These are phyloP conservation scores for Cryptocephalus moraei DNA, from an alignment of 2,888 invertebrate species.

Conservation along the genomic window DNA sequence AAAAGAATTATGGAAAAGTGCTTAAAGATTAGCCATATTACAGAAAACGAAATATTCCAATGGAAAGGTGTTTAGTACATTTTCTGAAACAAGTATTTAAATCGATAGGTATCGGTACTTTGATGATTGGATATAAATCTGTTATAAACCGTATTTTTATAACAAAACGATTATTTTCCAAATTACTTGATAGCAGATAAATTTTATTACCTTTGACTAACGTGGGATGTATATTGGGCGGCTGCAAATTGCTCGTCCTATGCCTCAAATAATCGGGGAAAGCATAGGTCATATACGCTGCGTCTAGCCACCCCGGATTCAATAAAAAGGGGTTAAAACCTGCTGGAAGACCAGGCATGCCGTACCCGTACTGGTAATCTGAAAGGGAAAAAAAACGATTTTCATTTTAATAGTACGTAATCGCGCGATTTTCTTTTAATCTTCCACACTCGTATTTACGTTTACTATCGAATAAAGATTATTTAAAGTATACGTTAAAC, in stretches of 20 bases:
- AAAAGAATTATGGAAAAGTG: too few species aligned
- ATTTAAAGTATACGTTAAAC: too few species aligned
- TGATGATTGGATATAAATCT: neutral
- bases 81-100: too few species aligned
- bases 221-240: constrained; percentile 20
- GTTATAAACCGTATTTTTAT: neutral
- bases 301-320: constrained; percentile 71
- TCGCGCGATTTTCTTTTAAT: too few species aligned
- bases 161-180: neutral
- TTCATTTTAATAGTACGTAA: neutral
- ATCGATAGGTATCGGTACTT: too few species aligned
- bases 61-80: too few species aligned
- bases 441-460: too few species aligned
- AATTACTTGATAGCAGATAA: neutral
- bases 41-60: too few species aligned
- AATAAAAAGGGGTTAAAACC: constrained; percentile 69
- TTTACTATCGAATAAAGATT: too few species aligned
- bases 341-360: constrained; percentile 49
- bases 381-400: constrained; percentile 28
- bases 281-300: constrained; percentile 68
- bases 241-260: constrained; percentile 32
- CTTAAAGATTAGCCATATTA: too few species aligned
- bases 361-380: constrained; percentile 74
- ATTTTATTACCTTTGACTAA: constrained; percentile 27
- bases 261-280: constrained; percentile 60